Percentiles rank a stretch among this genome's conserved stretches.
phyloP scores from a whole-genome alignment of 2,888 invertebrate genomes.

The Drosophila borborema region DNA sequence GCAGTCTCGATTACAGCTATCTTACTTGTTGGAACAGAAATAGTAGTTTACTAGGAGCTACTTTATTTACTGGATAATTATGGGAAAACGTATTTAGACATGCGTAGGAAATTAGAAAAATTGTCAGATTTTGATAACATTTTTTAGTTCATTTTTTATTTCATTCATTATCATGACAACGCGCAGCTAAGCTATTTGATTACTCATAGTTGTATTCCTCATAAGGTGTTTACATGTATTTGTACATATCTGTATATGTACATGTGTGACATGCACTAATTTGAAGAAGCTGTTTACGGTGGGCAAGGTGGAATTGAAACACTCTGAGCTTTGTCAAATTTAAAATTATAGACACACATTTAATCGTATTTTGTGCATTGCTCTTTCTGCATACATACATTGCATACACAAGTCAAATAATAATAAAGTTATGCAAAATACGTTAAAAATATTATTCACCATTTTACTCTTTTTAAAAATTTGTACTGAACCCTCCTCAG shows the following conservation, averaged over 20 bases:
- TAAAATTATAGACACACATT: not conserved
- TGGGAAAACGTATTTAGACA: constrained; percentile 1
- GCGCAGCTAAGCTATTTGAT: constrained; percentile 28
- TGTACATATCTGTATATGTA: constrained; percentile 16
- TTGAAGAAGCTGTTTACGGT: constrained; percentile 22
- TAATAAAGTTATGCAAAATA: not conserved
- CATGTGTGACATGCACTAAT: constrained; percentile 23
- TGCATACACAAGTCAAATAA: not conserved
- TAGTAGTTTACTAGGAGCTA: constrained; percentile 12
- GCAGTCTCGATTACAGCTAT: too few species aligned
- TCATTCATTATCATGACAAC: not conserved
- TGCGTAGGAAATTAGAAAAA: not conserved
- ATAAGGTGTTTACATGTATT: not conserved
- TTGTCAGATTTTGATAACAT: not conserved
- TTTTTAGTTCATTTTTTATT: not conserved
- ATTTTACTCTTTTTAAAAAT: constrained; percentile 1
- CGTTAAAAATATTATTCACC: constrained; percentile 2
- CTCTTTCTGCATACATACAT: too few species aligned
- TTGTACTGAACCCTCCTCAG: constrained; percentile 13
- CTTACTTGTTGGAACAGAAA: constrained; percentile 10
- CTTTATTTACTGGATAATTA: not conserved
- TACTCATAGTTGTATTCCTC: constrained; percentile 55
- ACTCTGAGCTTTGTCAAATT: constrained; percentile 18
- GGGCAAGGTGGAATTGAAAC: not conserved
- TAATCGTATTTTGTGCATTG: too few species aligned